Conservation (phyloP, 2,113 vertebrate species). For the Caretta caretta region DNA sequence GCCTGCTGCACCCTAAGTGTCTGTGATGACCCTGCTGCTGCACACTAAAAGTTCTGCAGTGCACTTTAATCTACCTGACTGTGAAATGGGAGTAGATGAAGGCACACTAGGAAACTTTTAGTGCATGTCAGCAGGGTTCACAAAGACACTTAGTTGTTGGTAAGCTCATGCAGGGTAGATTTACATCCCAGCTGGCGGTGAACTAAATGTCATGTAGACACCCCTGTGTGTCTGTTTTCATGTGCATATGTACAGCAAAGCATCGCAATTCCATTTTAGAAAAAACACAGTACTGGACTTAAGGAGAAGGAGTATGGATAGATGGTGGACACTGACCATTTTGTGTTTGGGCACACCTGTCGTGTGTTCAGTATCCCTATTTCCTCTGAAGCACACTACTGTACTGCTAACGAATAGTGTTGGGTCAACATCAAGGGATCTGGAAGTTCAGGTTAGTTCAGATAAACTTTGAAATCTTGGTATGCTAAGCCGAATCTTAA, state of each 20-base stretch:
- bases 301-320: not conserved
- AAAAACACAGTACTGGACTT: not conserved
- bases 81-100: too few relatives aligned
- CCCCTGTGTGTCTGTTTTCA: not conserved
- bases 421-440: not conserved
- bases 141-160: too few relatives aligned
- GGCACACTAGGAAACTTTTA: too few relatives aligned
- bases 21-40: too few relatives aligned
- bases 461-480: not conserved
- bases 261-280: not conserved
- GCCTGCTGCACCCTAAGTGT: not conserved
- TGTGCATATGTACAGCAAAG: fast-evolving
- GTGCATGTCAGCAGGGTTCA: too few relatives aligned
- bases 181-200: too few relatives aligned
- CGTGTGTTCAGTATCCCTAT: not conserved
- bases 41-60: too few relatives aligned
- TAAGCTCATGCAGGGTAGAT: too few relatives aligned
- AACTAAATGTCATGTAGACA: too few relatives aligned
- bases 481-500: not conserved
- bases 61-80: too few relatives aligned
- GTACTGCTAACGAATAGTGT: not conserved
- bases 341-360: not conserved
- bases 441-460: not conserved
- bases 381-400: fast-evolving
- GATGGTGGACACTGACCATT: fast-evolving